Evolutionary conservation across 2,888 invertebrate species (phyloP), one percentile per base, ranked within the genome.

Genomic region (Reticulitermes lucifugus): DNA sequence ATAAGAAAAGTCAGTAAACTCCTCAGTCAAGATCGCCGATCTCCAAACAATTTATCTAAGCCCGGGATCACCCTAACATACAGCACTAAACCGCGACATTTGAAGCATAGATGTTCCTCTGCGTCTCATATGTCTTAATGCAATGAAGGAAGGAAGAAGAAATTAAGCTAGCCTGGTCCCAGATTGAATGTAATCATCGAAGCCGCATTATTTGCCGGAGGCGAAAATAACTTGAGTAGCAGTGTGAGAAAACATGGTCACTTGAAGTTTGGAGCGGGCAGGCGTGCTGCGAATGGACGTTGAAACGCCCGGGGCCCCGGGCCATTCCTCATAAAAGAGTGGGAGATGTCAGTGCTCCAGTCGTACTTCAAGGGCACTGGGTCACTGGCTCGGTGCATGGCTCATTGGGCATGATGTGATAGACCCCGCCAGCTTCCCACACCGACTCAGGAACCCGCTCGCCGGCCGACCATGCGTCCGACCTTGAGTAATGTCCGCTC

Each of bases 321-420:
- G 65, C 65, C 7, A 25, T 65, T n/a, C 65, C n/a, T 12, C 25
- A n/a, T n/a, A 9, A 65, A 65, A 65, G n/a, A 65, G n/a, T 65
- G n/a, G 65, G 65, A n/a, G n/a, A 65, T 65, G n/a, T 65, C 65
- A 46, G 43, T 46, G 77, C 43, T 77, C 73, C 35, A 21, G 14
- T 46, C 35, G 77, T n/a, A 46, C 41, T 43, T 77, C 77, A 77
- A 77, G 77, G 77, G 77, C 77, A 77, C 46, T 77, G 77, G 77
- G 77, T 77, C 77, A 77, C 21, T 43, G 77, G 77, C 65, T 77
- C 77, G 41, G 51, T n/a, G 25, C 46, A 46, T 35, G 77, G 77
- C 77, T 73, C 73, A 73, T 73, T 73, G 73, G 73, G 21, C 73
- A 73, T 41, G 41, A 73, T 73, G 73, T 41, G 73, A 73, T 41